phyloP scores from a whole-genome alignment of 2,797 vertebrate species.

The Pagetopsis macropterus region DNA sequence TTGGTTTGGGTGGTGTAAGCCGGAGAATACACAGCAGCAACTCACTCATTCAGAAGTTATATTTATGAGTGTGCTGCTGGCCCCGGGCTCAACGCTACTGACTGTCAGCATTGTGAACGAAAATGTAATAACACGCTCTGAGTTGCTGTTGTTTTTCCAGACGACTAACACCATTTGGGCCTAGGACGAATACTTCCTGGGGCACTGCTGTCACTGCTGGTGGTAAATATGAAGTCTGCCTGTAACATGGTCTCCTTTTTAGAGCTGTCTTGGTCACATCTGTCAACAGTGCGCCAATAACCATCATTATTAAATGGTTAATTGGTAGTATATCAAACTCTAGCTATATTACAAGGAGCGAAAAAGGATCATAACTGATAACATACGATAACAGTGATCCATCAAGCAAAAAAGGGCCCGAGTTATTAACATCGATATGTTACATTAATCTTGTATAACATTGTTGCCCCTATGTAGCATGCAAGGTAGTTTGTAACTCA shows the following conservation, averaged over 20 bases:
- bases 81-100: conserved; percentile 43
- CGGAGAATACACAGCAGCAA: conserved; percentile 57
- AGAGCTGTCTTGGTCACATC: conserved; percentile 1
- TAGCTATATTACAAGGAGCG: too few species aligned
- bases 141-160: conserved; percentile 58
- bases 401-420: not conserved
- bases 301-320: too few species aligned
- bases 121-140: conserved; percentile 66
- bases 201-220: conserved; percentile 45
- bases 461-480: not conserved
- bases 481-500: not conserved
- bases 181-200: conserved; percentile 52
- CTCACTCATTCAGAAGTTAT: conserved; percentile 67
- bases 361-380: too few species aligned
- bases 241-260: conserved; percentile 20
- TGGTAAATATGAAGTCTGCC: conserved; percentile 52
- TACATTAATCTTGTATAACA: too few species aligned
- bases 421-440: not conserved
- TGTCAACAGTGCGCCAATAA: not conserved
- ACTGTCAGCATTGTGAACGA: conserved; percentile 56
- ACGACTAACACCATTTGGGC: conserved; percentile 57
- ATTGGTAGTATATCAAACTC: too few species aligned
- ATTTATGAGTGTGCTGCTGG: conserved; percentile 66
- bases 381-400: too few species aligned
- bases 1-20: conserved; percentile 49